These are phyloP conservation scores for Saguinus midas DNA, from an alignment of 2,113 vertebrate genomes.

Conservation along the genomic window DNA sequence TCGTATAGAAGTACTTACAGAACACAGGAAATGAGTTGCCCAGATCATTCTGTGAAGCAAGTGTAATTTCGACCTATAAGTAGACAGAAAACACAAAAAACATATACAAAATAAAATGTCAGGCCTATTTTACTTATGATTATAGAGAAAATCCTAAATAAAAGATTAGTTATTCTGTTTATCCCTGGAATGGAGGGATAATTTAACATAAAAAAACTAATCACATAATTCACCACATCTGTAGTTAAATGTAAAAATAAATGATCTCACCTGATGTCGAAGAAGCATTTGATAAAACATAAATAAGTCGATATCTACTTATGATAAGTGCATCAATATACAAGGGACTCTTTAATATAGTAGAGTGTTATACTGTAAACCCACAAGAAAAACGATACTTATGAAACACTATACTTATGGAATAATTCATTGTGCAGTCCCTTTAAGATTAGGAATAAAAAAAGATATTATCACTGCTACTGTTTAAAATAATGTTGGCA, in stretches of 20 bases:
- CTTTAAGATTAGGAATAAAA: not conserved
- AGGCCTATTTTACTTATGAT: not conserved
- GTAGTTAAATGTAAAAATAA: not conserved
- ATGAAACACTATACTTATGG: not conserved
- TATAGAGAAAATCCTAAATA: not conserved
- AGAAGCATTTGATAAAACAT: not conserved
- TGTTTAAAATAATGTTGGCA: not conserved
- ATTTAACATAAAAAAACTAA: not conserved
- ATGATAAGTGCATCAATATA: not conserved
- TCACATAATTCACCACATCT: not conserved
- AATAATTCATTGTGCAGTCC: not conserved
- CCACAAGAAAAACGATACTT: not conserved
- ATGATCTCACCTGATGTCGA: not conserved
- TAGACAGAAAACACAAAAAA: not conserved
- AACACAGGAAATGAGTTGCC: not conserved
- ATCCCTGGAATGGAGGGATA: not conserved
- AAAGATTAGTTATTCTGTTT: not conserved
- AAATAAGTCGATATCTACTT: not conserved
- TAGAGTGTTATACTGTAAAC: not conserved
- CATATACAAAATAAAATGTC: not conserved
- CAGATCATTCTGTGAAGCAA: not conserved
- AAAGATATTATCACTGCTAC: not conserved
- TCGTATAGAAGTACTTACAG: not conserved
- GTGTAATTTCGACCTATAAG: not conserved
- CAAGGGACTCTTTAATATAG: not conserved